phyloP scores from a whole-genome alignment of 2,888 invertebrate genomes.

The Chaetogeoica ovagalla region DNA sequence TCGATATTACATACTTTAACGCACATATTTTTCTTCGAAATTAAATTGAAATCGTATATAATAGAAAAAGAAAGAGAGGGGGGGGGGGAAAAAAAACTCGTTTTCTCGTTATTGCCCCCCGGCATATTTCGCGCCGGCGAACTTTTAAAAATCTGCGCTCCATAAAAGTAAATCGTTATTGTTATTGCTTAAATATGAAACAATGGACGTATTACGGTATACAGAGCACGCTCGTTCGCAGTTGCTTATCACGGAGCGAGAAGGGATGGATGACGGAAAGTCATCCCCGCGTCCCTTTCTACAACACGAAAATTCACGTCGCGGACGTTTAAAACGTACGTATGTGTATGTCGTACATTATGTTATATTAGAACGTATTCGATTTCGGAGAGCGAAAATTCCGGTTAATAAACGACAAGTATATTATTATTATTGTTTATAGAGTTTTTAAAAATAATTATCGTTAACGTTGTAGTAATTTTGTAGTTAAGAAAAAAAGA shows the following conservation, averaged over 20 bases:
- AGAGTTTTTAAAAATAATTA: too few species aligned
- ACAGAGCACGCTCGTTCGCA: constrained; percentile 33
- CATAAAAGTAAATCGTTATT: constrained; percentile 51
- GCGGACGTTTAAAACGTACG: neutral
- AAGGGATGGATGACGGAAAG: neutral
- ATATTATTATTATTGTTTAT: too few species aligned
- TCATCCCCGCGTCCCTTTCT: neutral
- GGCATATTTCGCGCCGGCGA: constrained; percentile 21
- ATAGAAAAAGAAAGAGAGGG: neutral
- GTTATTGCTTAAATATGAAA: constrained; percentile 52
- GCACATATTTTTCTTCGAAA: constrained; percentile 23
- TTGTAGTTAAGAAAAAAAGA: too few species aligned
- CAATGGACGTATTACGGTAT: constrained; percentile 21
- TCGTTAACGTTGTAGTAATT: too few species aligned
- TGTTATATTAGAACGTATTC: neutral
- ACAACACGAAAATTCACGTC: neutral
- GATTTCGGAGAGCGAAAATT: neutral
- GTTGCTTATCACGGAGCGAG: constrained; percentile 24
- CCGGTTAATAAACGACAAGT: too few species aligned
- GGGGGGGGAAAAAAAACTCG: neutral
- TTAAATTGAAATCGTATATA: constrained; percentile 34
- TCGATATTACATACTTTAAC: neutral
- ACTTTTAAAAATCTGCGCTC: constrained; percentile 48
- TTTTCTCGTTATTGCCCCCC: constrained; percentile 38
- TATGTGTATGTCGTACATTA: neutral